These are phyloP conservation scores for Tetranychus cinnabarinus DNA, from an alignment of 1,140 invertebrate species.

Conservation along the genomic window DNA sequence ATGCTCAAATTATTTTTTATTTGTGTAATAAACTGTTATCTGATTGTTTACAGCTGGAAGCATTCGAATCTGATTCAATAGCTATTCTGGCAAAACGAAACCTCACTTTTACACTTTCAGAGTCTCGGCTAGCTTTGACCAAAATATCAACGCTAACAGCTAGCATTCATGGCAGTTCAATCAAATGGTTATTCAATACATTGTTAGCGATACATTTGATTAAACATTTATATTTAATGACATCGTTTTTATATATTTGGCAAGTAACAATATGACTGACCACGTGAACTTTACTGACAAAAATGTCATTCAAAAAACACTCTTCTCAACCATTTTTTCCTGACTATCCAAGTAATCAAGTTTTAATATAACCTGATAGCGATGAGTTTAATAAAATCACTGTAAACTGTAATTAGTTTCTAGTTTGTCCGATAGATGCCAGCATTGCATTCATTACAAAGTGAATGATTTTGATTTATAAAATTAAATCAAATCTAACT, in stretches of 20 bases:
- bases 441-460: too few species aligned
- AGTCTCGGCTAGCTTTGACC: constrained; percentile 68
- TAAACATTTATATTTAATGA: constrained; percentile 48
- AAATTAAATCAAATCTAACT: too few species aligned
- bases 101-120: constrained; percentile 59
- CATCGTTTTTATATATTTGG: constrained; percentile 41
- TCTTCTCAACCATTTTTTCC: too few species aligned
- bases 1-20: too few species aligned
- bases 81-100: constrained; percentile 29
- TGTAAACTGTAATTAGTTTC: too few species aligned
- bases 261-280: constrained; percentile 53
- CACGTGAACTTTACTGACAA: constrained; percentile 29
- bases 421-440: too few species aligned
- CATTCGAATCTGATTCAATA: constrained; percentile 22
- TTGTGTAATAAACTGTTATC: too few species aligned
- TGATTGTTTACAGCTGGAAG: too few species aligned
- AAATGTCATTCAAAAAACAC: neutral
- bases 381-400: too few species aligned
- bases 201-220: constrained; percentile 59
- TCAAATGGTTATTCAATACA: constrained; percentile 44
- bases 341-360: too few species aligned
- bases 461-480: too few species aligned
- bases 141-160: constrained; percentile 78
- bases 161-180: constrained; percentile 53
- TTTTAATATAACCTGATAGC: too few species aligned